Base-by-base conservation (phyloP, 1,140 invertebrate species). In the Plutomurus gul region DNA sequence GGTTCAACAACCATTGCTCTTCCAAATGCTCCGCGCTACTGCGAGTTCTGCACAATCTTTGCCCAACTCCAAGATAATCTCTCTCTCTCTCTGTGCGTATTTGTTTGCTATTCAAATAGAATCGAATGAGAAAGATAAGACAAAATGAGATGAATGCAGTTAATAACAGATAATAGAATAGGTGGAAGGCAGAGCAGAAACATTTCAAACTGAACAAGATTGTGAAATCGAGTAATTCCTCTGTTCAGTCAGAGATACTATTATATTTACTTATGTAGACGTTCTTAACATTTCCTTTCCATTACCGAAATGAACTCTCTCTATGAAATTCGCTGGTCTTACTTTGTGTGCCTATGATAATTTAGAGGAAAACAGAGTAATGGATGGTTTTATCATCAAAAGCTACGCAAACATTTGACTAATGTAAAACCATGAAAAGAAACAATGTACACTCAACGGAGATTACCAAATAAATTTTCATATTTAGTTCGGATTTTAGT, bases 91-190 rank as follows among this genome's bases (percentile, higher is more conserved):
- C n/a, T 1, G 7, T 13, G 11, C 22, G 16, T 13, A 56, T 56
- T 56, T 47, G 43, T 47, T 47, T 47, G 20, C 43, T 3, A 18
- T 47, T 47, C 43, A 6, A 6, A 47, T 47, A 16, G n/a, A 47
- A 47, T 47, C 20, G 11, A 47, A 47, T 33, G 5, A n/a, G n/a
- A n/a, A n/a, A 65, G 56, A 65, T 65, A 65, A 65, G 27, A 65
- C 30, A 33, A 65, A 65, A 65, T 65, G 13, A 33, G 56, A 33
- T 65, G 56, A 36, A 65, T 65, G 0, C 3, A 33, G 1, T 16
- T 65, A 36, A 65, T 65, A 65, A 33, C 47, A 51, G 27, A 65
- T 65, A 65, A 36, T 65, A 65, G 30, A 65, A 65, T 65, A 60
- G 51, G 51, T 60, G 56, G 8, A 43, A 43, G 39, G n/a, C 39